A percentile compares a stretch with the other conserved stretches of the same genome.
These are phyloP conservation scores for Anableps anableps DNA, from an alignment of 2,797 vertebrate species.

Conservation along the genomic window DNA sequence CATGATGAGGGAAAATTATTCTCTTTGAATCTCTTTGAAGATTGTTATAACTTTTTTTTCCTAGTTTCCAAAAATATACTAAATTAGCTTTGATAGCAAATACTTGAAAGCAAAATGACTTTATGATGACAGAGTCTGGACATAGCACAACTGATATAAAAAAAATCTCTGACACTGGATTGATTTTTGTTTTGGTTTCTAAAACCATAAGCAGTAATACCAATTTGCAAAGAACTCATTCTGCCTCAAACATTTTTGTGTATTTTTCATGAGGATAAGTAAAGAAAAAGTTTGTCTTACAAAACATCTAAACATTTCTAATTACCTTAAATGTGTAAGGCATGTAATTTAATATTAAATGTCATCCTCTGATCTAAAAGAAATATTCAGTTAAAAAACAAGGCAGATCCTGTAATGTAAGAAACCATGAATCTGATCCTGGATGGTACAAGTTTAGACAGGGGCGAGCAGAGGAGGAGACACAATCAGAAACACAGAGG, in stretches of 20 bases:
- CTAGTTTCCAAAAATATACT: neutral
- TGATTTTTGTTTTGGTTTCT: too few relatives aligned
- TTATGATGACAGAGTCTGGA: neutral
- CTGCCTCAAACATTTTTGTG: neutral
- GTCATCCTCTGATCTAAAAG: neutral
- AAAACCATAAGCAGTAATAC: neutral
- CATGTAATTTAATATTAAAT: neutral
- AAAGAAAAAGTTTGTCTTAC: neutral
- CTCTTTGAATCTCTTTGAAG: neutral
- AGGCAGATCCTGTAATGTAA: neutral
- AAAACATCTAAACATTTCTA: neutral
- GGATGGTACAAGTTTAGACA: constrained; percentile 17
- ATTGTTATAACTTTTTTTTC: neutral
- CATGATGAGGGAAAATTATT: neutral
- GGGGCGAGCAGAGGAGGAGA: neutral
- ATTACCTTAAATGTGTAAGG: neutral
- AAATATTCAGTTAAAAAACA: neutral
- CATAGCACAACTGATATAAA: neutral
- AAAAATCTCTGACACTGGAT: neutral
- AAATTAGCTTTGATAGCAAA: neutral
- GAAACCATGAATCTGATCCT: too few relatives aligned
- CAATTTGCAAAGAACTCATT: neutral
- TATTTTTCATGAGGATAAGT: neutral
- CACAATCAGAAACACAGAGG: constrained; percentile 6
- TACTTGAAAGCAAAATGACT: neutral